Percentiles rank a stretch among this genome's conserved stretches.
phyloP scores from a whole-genome alignment of 2,113 vertebrate genomes.

The Chaetorhynchus papuensis region DNA sequence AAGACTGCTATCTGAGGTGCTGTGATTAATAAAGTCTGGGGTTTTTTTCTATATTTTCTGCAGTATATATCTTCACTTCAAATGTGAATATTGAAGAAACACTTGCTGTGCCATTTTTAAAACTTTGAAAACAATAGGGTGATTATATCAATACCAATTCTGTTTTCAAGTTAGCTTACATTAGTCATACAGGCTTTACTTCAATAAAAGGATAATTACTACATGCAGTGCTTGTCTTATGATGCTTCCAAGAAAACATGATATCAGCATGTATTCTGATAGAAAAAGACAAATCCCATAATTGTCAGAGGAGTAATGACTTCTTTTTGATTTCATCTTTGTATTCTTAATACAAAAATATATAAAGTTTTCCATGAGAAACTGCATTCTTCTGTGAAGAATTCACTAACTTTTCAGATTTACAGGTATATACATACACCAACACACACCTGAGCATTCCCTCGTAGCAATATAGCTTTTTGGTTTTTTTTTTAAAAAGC shows the following conservation, averaged over 20 bases:
- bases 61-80: not conserved
- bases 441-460: not conserved
- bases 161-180: not conserved
- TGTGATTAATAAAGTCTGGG: not conserved
- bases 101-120: not conserved
- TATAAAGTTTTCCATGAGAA: not conserved
- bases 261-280: not conserved
- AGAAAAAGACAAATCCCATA: not conserved
- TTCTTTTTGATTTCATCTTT: not conserved
- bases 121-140: not conserved
- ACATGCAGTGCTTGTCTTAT: not conserved
- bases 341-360: not conserved
- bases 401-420: not conserved
- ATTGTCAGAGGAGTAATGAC: not conserved
- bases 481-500: accelerated
- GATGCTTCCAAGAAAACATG: not conserved
- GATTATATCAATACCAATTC: not conserved
- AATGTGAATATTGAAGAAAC: not conserved
- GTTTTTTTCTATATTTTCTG: not conserved
- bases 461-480: not conserved
- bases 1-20: not conserved
- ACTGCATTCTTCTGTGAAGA: not conserved
- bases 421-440: not conserved
- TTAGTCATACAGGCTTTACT: not conserved
- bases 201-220: not conserved